Conservation (phyloP, 1,140 invertebrate genomes). For the Dysdera silvatica region DNA sequence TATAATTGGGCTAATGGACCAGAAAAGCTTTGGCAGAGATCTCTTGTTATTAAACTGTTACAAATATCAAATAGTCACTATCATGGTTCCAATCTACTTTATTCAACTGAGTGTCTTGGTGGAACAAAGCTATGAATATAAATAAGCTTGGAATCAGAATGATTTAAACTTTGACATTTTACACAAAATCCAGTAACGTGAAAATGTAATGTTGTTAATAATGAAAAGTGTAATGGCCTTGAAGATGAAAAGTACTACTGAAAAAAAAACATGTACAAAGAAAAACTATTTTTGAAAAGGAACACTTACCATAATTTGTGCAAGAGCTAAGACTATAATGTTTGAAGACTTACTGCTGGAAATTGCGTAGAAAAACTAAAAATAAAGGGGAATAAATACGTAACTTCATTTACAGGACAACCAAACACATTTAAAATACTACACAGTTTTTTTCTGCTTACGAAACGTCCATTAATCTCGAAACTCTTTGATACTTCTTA, state of each 20-base stretch:
- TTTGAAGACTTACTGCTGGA: conserved; percentile 99
- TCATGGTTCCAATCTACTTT: too few relatives aligned
- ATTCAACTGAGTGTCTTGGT: too few relatives aligned
- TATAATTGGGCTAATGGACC: too few relatives aligned
- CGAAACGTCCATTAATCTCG: too few relatives aligned
- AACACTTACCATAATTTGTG: conserved; percentile 85
- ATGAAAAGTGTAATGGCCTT: conserved; percentile 8
- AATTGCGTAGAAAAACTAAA: conserved; percentile 98
- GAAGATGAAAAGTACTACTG: background rate
- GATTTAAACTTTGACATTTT: background rate
- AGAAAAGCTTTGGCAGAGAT: too few relatives aligned
- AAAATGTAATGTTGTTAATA: background rate
- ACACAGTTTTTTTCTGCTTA: too few relatives aligned
- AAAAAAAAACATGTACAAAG: background rate
- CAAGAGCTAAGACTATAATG: conserved; percentile 91
- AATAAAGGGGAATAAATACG: conserved; percentile 40
- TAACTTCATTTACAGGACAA: background rate
- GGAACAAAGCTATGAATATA: too few relatives aligned
- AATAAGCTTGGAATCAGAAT: too few relatives aligned
- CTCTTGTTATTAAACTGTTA: too few relatives aligned
- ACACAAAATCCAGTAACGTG: background rate
- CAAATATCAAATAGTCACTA: too few relatives aligned
- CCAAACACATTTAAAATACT: background rate
- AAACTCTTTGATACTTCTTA: too few relatives aligned
- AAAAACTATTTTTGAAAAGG: background rate